Evolutionary conservation across 1,140 invertebrate genomes (phyloP), one percentile per base, ranked within the genome.

Genomic region (Adelges cooleyi): DNA sequence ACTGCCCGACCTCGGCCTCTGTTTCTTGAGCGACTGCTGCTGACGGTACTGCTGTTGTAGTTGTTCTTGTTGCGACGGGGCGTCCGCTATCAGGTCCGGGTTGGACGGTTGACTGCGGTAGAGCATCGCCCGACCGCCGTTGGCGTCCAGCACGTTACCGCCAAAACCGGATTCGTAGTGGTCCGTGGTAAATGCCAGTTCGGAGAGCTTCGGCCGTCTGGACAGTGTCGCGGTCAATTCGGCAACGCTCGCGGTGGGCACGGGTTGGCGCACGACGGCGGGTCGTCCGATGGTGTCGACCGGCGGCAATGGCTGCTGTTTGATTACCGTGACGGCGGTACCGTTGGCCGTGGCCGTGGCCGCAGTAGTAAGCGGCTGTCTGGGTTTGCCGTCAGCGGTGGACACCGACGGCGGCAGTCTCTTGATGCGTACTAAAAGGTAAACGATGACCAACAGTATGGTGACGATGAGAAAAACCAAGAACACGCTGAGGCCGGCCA

Each of bases 1-100:
- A 71, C 73, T 40, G 72, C 27, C 4, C 71, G 73, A n/a, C 70
- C 73, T 1, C 71, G 73, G 8, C 72, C 73, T 44, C 74, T 74
- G 20, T 22, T 27, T 18, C 22, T 42, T 0, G 71, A 67, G 52
- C 44, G 22, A 1, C 74, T 75, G 17, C 53, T 73, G 69, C 72
- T 75, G n/a, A 72, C 74, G 10, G 74, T 74, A 65, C 75, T 75
- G 17, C 72, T 72, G n/a, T 75, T 75, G 59, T 8, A 4, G n/a
- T 0, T 46, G 44, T n/a, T n/a, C n/a, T 15, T 48, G 44, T 48
- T 48, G 44, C n/a, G n/a, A 22, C n/a, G 62, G 29, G 0, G 86
- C 87, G 70, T 90, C 87, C 69, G 87, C 85, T 69, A 90, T 90
- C 38, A 90, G 76, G 73, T 90, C 88, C 6, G 87, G 87, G 72